Conservation (phyloP, 2,113 vertebrate genomes). For the Xenus cinereus region DNA sequence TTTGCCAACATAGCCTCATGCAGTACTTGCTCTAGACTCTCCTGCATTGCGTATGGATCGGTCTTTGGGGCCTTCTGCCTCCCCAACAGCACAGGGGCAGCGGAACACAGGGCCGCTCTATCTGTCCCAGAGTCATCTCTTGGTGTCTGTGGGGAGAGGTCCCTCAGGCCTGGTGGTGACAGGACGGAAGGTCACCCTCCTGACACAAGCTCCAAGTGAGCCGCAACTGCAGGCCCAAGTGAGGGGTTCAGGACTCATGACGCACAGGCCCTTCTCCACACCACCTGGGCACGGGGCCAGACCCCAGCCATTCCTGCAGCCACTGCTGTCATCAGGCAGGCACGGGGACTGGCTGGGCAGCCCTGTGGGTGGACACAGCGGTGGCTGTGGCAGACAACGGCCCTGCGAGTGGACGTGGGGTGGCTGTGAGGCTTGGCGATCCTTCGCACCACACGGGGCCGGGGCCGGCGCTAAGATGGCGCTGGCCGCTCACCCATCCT, state of each 20-base stretch:
- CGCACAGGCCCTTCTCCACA: fast-evolving
- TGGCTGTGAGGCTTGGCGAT: fast-evolving
- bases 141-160: neutral
- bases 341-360: neutral
- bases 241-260: neutral
- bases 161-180: neutral
- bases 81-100: neutral
- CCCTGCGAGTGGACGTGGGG: fast-evolving
- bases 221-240: neutral
- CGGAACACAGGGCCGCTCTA: fast-evolving
- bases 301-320: neutral
- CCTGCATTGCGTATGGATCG: fast-evolving
- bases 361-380: neutral
- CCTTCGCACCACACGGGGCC: fast-evolving
- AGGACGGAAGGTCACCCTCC: neutral
- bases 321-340: neutral
- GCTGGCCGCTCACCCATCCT: fast-evolving
- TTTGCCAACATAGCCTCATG: neutral
- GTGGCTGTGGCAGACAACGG: fast-evolving
- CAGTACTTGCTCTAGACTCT: neutral
- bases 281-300: neutral
- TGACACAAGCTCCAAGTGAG: neutral
- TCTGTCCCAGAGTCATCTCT: no score
- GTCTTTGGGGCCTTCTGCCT: neutral
- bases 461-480: fast-evolving